Base-by-base conservation (phyloP, 2,113 vertebrate species). In the Bostrychus sinensis region DNA sequence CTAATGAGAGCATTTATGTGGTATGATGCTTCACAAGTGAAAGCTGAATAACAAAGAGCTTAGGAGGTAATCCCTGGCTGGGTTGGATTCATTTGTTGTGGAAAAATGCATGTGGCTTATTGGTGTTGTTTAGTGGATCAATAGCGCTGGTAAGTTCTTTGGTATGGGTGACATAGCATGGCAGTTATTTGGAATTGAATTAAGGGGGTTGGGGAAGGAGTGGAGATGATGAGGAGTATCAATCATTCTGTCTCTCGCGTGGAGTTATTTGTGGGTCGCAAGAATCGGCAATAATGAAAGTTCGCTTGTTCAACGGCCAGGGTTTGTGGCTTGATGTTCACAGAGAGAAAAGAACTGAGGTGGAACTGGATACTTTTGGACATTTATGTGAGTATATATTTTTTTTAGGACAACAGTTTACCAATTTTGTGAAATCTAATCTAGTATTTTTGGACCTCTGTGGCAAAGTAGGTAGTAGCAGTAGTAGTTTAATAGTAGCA, bases 281-380 rank as follows among this genome's bases (percentile, higher is more conserved):
- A 84, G 86, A 92, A 92, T 90, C 70, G 82, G 89, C 89, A 91
- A 91, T 93, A 93, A 93, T 93, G 89, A 92, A 92, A 91, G 91
- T 91, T 92, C 88, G 89, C 90, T 89, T 89, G 87, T 89, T 90
- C 87, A 87, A 84, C 85, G 78, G 80, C 43, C 77, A 88, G 86
- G 89, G 77, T 87, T 88, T 91, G 88, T 79, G 85, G 87, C 78
- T 81, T 74, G 86, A 89, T 89, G 83, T 88, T 88, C 48, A 30
- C 14, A 28, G 48, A 28, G 26, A 51, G 13, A 23, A 39, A 45
- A n/a, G n/a, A 42, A 19, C 39, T 7, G 39, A 19, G 16, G 16
- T n/a, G 39, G 19, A 48, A 48, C 45, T 48, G 45, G 45, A 48
- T 25, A 25, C 12, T 25, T 48, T 48, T 20, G 25, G 19, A 1